Conservation (phyloP, 1,140 invertebrate genomes). For the Drosophila kurseongensis region DNA sequence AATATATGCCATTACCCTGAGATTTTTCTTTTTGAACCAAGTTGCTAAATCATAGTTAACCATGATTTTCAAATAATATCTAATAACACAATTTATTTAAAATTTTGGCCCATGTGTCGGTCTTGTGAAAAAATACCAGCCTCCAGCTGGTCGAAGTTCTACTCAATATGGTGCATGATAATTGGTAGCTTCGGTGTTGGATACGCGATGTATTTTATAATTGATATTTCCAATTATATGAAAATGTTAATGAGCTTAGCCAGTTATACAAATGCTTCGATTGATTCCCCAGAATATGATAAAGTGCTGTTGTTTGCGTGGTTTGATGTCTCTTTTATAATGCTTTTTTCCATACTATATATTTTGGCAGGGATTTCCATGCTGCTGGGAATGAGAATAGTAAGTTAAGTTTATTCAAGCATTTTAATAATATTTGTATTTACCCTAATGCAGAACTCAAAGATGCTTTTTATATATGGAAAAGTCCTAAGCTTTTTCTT, state of each 20-base stretch:
- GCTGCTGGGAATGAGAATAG: slow-evolving; percentile 1
- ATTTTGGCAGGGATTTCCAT: neutral
- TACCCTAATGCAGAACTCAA: neutral
- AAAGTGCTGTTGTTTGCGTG: neutral
- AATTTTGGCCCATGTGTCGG: neutral
- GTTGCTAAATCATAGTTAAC: neutral
- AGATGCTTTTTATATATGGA: neutral
- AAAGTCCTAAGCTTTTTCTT: slow-evolving; percentile 1
- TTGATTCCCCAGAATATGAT: neutral
- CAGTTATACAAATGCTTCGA: neutral
- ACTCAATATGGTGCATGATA: slow-evolving; percentile 1
- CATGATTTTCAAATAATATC: neutral
- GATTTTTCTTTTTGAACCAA: too few species aligned
- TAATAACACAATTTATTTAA: too few species aligned
- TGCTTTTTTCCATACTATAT: neutral
- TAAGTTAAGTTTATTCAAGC: neutral
- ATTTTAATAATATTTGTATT: too few species aligned
- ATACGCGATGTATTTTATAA: neutral
- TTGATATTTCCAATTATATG: neutral
- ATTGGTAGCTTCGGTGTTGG: neutral
- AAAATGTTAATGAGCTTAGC: neutral
- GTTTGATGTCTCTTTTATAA: neutral
- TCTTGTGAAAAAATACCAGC: neutral
- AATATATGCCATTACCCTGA: too few species aligned
- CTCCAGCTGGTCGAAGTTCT: neutral